These are phyloP conservation scores for Scopus umbretta DNA, from an alignment of 2,113 vertebrate genomes.

Conservation along the genomic window DNA sequence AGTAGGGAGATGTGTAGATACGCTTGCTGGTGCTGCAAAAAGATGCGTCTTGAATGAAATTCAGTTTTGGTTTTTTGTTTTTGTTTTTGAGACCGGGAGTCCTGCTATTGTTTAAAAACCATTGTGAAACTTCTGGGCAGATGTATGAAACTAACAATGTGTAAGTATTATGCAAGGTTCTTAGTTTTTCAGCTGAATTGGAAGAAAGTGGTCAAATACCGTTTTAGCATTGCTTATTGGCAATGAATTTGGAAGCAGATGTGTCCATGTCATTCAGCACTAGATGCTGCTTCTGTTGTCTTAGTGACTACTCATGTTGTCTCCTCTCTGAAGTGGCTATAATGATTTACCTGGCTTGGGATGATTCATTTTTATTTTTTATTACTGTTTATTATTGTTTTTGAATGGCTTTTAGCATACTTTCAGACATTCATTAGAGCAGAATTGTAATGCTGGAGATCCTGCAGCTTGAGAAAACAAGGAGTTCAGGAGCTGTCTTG, in stretches of 20 bases:
- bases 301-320: not conserved
- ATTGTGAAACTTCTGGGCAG: not conserved
- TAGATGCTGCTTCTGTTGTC: not conserved
- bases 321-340: not conserved
- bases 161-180: not conserved
- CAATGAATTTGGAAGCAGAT: not conserved
- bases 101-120: not conserved
- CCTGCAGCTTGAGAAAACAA: not conserved
- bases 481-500: not conserved
- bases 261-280: not conserved
- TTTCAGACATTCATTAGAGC: not conserved
- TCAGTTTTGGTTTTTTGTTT: not conserved
- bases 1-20: not conserved
- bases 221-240: not conserved
- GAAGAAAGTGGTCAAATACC: not conserved
- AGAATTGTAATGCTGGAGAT: not conserved
- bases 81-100: not conserved
- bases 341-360: not conserved
- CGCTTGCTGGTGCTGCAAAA: not conserved
- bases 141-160: not conserved
- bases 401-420: not conserved
- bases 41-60: not conserved
- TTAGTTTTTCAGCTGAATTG: not conserved
- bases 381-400: not conserved
- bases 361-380: not conserved